A percentile compares a stretch with the other conserved stretches of the same genome.
These are phyloP conservation scores for Drymodes brunneopygia DNA, from an alignment of 2,113 vertebrate genomes.

Conservation along the genomic window DNA sequence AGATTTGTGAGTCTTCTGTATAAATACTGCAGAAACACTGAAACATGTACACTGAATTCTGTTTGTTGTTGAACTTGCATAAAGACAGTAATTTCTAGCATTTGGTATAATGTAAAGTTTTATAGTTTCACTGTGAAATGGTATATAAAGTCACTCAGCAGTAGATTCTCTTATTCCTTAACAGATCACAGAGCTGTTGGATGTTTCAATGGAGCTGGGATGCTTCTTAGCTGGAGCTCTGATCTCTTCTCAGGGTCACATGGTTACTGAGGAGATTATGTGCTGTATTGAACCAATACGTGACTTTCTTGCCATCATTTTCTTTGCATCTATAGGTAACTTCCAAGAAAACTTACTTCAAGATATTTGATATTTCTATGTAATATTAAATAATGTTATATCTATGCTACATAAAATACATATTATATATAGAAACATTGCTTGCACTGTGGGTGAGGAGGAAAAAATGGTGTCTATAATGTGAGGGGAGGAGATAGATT, in stretches of 20 bases:
- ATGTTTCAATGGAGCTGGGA: conserved; percentile 96
- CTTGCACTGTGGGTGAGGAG: not conserved
- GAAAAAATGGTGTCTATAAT: not conserved
- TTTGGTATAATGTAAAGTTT: not conserved
- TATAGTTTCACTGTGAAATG: not conserved
- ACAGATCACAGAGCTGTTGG: conserved; percentile 90
- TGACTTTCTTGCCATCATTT: conserved; percentile 96
- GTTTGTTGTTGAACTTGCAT: not conserved
- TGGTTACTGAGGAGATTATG: conserved; percentile 86
- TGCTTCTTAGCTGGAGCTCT: conserved; percentile 94
- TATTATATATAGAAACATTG: not conserved
- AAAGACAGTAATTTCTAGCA: not conserved
- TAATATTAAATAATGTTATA: not conserved
- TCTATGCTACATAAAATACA: not conserved
- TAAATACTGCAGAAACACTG: not conserved
- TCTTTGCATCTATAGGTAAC: conserved; percentile 96
- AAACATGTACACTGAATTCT: not conserved
- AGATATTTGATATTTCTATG: not conserved
- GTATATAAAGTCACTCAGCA: not conserved
- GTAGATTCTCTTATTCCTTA: not conserved
- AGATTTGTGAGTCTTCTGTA: not conserved
- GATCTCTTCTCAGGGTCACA: conserved; percentile 93
- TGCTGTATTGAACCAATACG: conserved; percentile 90
- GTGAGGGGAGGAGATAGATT: not conserved
- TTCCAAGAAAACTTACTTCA: not conserved